Percentiles rank a stretch among this genome's conserved stretches.
These are phyloP conservation scores for Riparia riparia DNA, from an alignment of 2,113 vertebrate genomes.

Conservation along the genomic window DNA sequence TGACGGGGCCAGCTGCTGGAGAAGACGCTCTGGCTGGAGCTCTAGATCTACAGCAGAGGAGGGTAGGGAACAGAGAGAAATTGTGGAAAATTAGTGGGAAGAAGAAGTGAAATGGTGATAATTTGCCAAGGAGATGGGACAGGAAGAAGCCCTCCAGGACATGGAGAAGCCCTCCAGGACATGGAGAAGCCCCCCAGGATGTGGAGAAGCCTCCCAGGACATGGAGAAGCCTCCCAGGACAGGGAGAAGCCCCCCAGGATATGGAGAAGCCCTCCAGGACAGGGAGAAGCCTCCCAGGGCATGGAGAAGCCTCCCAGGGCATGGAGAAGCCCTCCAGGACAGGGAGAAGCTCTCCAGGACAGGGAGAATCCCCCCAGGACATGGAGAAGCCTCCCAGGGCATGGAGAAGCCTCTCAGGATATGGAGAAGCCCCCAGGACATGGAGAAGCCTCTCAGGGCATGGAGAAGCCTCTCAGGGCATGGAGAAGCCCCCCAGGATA, in stretches of 20 bases:
- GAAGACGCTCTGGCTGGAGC: not conserved
- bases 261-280: not conserved
- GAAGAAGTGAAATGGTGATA: not conserved
- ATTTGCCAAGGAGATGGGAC: not conserved
- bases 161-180: not conserved
- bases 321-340: fast-evolving
- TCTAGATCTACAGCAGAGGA: fast-evolving
- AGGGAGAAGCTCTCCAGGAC: fast-evolving
- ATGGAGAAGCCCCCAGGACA: not conserved
- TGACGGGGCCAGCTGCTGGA: not conserved
- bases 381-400: fast-evolving
- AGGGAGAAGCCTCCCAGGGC: fast-evolving
- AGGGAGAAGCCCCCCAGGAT: not conserved
- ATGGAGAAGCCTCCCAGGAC: not conserved
- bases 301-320: fast-evolving
- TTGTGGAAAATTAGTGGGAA: not conserved
- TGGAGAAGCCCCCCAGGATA: fast-evolving
- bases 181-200: not conserved
- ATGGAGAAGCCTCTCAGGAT: not conserved
- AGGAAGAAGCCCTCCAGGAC: not conserved
- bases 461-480: no score
- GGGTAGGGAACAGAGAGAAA: not conserved
- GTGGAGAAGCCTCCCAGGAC: fast-evolving
- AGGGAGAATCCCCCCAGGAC: fast-evolving
- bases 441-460: not conserved